Evolutionary conservation across 2,888 invertebrate species (phyloP).

Genomic region (Caenorhabditis doughertyi): DNA sequence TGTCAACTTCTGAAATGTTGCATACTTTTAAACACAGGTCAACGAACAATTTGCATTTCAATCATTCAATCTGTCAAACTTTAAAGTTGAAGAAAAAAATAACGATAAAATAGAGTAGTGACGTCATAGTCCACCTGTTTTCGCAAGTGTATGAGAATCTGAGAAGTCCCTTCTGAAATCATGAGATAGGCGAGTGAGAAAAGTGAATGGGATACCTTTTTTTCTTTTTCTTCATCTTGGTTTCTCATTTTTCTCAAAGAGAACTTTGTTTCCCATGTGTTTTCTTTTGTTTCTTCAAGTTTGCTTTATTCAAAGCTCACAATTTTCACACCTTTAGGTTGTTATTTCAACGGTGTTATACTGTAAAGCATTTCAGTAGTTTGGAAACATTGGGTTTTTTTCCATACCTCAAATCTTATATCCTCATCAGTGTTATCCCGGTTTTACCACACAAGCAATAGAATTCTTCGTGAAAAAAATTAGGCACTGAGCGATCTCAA

Average conservation of each 20-base stretch:
- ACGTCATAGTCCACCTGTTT: conserved; percentile 56
- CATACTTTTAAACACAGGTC: not conserved
- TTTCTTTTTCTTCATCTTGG: conserved; percentile 4
- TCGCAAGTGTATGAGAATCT: conserved; percentile 7
- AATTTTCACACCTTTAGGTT: too few species aligned
- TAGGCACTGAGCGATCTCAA: not conserved
- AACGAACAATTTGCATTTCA: conserved; percentile 22
- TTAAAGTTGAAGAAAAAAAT: conserved; percentile 5
- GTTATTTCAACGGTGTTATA: too few species aligned
- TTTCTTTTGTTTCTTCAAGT: not conserved
- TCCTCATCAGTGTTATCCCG: too few species aligned
- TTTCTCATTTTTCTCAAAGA: not conserved
- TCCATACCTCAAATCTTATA: too few species aligned
- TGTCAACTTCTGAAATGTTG: conserved; percentile 31
- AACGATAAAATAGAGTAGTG: not conserved
- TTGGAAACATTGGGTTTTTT: too few species aligned
- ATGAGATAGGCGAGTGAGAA: conserved; percentile 56
- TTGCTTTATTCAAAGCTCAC: too few species aligned
- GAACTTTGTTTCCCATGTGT: not conserved
- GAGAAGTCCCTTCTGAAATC: conserved; percentile 31
- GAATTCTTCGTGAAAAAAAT: not conserved
- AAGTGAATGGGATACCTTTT: conserved; percentile 49
- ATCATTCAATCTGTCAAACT: conserved; percentile 14
- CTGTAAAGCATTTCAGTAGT: too few species aligned
- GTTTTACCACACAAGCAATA: too few species aligned